Conservation (phyloP, 2,113 vertebrate genomes). For the Prochilodus magdalenae region DNA sequence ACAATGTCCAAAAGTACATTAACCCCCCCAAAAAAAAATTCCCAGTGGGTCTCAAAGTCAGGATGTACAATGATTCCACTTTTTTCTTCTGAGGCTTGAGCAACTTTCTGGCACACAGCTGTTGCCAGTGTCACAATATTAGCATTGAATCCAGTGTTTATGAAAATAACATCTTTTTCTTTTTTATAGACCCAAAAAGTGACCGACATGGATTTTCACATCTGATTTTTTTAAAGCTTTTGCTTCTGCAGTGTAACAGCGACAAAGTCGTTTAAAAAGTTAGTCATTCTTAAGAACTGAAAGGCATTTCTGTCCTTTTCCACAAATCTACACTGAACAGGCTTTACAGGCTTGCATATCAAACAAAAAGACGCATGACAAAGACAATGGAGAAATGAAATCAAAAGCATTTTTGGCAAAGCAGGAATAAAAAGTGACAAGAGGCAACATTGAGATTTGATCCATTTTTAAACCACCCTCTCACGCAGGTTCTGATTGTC, state of each 20-base stretch:
- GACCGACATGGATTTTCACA: constrained; percentile 76
- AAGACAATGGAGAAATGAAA: constrained; percentile 65
- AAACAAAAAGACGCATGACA: constrained; percentile 65
- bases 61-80: constrained; percentile 61
- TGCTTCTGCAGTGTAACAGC: constrained; percentile 81
- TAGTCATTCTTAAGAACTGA: constrained; percentile 69
- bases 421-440: constrained; percentile 82
- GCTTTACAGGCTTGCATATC: constrained; percentile 77
- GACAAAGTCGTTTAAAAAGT: constrained; percentile 73
- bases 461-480: constrained; percentile 70
- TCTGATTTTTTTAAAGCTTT: constrained; percentile 81
- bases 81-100: constrained; percentile 66
- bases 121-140: constrained; percentile 60
- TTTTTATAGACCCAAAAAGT: constrained; percentile 78
- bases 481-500: constrained; percentile 82
- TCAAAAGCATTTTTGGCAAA: constrained; percentile 78
- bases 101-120: constrained; percentile 41
- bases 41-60: constrained; percentile 77
- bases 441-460: constrained; percentile 78
- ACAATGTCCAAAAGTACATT: constrained; percentile 77
- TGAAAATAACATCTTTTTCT: constrained; percentile 74
- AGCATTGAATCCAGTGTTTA: constrained; percentile 81
- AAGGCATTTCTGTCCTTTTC: constrained; percentile 71
- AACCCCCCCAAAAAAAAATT: constrained; percentile 72
- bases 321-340: constrained; percentile 74